Base-by-base conservation (phyloP, 2,888 invertebrate genomes). In the Dugesia japonica region DNA sequence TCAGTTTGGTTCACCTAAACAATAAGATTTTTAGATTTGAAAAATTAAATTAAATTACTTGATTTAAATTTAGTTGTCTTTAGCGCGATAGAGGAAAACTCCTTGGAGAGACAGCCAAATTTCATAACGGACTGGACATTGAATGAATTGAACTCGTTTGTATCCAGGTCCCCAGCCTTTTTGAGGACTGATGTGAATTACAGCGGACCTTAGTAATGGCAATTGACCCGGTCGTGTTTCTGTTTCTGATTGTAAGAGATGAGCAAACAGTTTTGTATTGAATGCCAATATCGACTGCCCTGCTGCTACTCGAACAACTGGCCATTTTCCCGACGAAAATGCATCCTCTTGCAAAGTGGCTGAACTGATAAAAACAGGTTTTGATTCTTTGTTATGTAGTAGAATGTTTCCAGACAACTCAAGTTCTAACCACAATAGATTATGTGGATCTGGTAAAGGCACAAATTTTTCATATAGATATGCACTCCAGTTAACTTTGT, bases 201-300 rank as follows among this genome's bases (percentile, higher is more conserved):
- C 56, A 13, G 56, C 56, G 4, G 56, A 56, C 1, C 17, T 4
- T 7, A 56, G 7, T n/a, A 56, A 56, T 9, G 56, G 56, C 56
- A 56, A 56, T n/a, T 56, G 56, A 56, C 56, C 56, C n/a, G 56
- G 56, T 56, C 56, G 56, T 4, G 56, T 56, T 56, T 56, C 56
- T 20, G 56, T 56, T 56, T 56, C 56, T n/a, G 56, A 20, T n/a
- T 56, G 4, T 13, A 56, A n/a, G 17, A 56, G 56, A 56, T 20
- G 56, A 56, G 56, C n/a, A 56, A 56, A 56, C 17, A 56, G n/a
- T 56, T 56, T 56, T 4, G 1, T 23, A n/a, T 56, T 56, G 23
- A 56, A 56, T 9, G 56, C 56, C n/a, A n/a, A 9, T n/a, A 56
- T n/a, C n/a, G 56, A 56, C 56, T 56, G 56, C 7, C 56, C 56